Evolutionary conservation across 2,888 invertebrate species (phyloP).

Genomic region (Eupithecia vulgata): DNA sequence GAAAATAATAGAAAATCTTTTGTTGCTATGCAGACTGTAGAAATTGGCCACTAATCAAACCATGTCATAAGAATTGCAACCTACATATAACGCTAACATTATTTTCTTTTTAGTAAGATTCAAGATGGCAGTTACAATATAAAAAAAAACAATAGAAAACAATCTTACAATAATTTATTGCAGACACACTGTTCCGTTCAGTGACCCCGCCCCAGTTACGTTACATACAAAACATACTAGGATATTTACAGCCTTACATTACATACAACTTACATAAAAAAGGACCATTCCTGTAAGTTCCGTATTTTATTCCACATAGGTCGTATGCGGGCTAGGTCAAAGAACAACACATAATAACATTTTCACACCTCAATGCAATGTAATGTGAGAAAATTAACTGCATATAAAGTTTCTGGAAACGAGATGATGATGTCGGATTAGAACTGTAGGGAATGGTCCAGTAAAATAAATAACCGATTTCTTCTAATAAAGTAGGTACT

Average conservation of each 20-base stretch:
- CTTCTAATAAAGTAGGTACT: conserved; percentile 69
- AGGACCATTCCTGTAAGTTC: conserved; percentile 24
- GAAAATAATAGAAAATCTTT: too few relatives aligned
- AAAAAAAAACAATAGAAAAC: conserved; percentile 49
- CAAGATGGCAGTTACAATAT: neutral
- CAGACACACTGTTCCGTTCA: conserved; percentile 79
- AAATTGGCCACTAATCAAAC: too few relatives aligned
- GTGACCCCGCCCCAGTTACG: conserved; percentile 74
- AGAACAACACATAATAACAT: neutral
- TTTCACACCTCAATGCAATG: neutral
- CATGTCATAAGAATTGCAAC: too few relatives aligned
- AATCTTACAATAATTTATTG: conserved; percentile 80
- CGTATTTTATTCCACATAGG: conserved; percentile 15
- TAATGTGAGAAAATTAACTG: neutral
- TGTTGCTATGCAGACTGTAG: too few relatives aligned
- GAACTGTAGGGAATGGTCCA: conserved; percentile 10
- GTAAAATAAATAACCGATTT: conserved; percentile 80
- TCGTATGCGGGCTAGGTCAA: neutral
- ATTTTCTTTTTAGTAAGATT: too few relatives aligned
- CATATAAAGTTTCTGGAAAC: neutral
- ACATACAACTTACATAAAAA: conserved; percentile 40
- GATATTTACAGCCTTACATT: conserved; percentile 66
- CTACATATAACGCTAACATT: too few relatives aligned
- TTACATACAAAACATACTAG: conserved; percentile 66
- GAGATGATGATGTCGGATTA: neutral